Evolutionary conservation across 2,113 vertebrate genomes (phyloP).

Genomic region (Micronisus gabar): DNA sequence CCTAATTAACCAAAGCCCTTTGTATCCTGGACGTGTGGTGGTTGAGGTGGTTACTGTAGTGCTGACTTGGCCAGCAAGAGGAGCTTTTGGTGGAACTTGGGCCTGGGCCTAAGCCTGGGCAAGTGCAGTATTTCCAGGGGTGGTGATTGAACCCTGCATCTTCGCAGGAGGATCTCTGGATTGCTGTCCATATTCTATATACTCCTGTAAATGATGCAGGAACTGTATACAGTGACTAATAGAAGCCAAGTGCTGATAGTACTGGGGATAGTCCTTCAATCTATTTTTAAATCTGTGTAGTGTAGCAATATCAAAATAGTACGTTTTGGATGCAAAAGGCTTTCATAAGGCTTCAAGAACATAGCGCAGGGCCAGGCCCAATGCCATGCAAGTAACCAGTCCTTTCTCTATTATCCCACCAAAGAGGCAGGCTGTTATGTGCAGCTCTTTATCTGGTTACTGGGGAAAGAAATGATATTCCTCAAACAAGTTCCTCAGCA

Average conservation of each 20-base stretch:
- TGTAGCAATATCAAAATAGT: conserved; percentile 98
- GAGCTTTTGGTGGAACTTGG: conserved; percentile 87
- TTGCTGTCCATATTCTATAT: conserved; percentile 98
- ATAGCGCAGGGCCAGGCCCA: conserved; percentile 93
- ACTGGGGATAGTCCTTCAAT: too few relatives aligned
- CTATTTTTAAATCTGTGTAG: conserved; percentile 99
- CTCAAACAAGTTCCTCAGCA: conserved; percentile 98
- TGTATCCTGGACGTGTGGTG: neutral
- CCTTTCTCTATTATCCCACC: conserved; percentile 98
- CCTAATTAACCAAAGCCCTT: neutral
- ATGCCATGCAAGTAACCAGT: conserved; percentile 96
- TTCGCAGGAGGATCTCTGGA: conserved; percentile 99
- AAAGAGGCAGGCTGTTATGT: conserved; percentile 98
- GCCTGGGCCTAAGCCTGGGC: conserved; percentile 91
- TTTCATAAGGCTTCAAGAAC: conserved; percentile 98
- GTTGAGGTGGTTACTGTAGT: conserved; percentile 90
- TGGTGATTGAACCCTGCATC: conserved; percentile 99
- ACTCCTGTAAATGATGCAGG: conserved; percentile 48
- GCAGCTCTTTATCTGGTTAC: conserved; percentile 97
- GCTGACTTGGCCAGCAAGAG: conserved; percentile 89
- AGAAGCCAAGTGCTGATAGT: too few relatives aligned
- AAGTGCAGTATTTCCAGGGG: conserved; percentile 90
- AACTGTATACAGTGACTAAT: too few relatives aligned
- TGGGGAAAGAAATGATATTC: conserved; percentile 98
- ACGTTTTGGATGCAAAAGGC: conserved; percentile 98